Percentiles rank a stretch among this genome's conserved stretches.
Evolutionary conservation across 2,797 vertebrate genomes (phyloP).

Genomic region (Gymnothorax javanicus): DNA sequence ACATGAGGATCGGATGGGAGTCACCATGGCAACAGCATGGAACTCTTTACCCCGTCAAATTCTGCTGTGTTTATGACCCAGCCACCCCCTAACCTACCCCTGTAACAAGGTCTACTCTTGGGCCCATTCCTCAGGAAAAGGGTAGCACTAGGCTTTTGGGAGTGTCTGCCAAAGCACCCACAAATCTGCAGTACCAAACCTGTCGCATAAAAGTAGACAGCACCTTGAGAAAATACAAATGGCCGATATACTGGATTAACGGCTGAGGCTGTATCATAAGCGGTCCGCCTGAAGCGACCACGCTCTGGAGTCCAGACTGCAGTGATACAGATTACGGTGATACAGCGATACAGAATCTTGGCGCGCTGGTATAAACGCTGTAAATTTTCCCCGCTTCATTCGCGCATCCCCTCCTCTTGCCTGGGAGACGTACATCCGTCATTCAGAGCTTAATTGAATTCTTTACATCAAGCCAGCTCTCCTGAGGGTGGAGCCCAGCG

Average conservation of each 20-base stretch:
- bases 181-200: background rate
- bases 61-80: background rate
- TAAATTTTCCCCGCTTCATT: background rate
- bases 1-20: background rate
- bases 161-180: background rate
- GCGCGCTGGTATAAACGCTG: background rate
- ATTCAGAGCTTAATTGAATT: conserved; percentile 64
- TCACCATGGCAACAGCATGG: background rate
- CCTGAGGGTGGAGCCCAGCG: conserved; percentile 30
- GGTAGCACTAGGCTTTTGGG: background rate
- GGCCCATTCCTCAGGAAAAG: background rate
- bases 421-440: conserved; percentile 62
- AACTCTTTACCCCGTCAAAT: background rate
- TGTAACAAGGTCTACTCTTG: background rate
- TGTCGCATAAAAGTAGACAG: conserved; percentile 13
- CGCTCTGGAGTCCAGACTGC: background rate
- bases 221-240: conserved; percentile 6
- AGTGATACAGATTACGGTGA: background rate
- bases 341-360: background rate
- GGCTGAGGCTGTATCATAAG: background rate
- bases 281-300: background rate
- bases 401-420: conserved; percentile 31
- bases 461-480: conserved; percentile 61
- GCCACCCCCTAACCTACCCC: background rate
- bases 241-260: background rate